These are phyloP conservation scores for Triplophysa siluroides DNA, from an alignment of 2,113 vertebrate genomes.

Conservation along the genomic window DNA sequence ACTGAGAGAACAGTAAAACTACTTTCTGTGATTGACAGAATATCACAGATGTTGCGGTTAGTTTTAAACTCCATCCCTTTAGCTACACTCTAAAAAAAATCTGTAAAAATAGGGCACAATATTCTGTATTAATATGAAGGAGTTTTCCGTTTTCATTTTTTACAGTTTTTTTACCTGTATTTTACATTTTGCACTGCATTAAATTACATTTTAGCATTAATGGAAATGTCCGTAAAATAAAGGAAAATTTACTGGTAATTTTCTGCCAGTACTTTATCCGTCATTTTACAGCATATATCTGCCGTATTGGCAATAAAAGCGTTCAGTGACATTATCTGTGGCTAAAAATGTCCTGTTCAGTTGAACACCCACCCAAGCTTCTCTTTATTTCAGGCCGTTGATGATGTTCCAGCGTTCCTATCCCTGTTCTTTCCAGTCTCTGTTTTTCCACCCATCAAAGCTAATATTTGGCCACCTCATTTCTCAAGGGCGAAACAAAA, in stretches of 20 bases:
- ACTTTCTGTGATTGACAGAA: no score
- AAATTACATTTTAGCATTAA: no score
- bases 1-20: no score
- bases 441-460: conserved; percentile 42
- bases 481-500: conserved; percentile 53
- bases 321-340: not conserved
- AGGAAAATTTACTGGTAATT: no score
- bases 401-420: not conserved
- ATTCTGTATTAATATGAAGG: no score
- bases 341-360: conserved; percentile 5
- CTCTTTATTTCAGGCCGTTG: conserved; percentile 2
- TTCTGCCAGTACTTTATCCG: no score
- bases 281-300: not conserved
- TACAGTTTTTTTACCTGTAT: no score
- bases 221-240: no score
- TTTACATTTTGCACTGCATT: not conserved
- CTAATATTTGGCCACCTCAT: conserved; percentile 44
- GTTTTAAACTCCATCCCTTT: not conserved
- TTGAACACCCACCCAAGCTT: not conserved
- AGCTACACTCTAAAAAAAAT: not conserved
- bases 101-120: not conserved
- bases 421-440: conserved; percentile 24
- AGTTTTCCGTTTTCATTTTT: no score
- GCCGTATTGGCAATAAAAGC: not conserved
- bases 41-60: not conserved